Percentiles rank a stretch among this genome's conserved stretches.
phyloP scores from a whole-genome alignment of 1,140 invertebrate genomes.

The Cherax destructor region DNA sequence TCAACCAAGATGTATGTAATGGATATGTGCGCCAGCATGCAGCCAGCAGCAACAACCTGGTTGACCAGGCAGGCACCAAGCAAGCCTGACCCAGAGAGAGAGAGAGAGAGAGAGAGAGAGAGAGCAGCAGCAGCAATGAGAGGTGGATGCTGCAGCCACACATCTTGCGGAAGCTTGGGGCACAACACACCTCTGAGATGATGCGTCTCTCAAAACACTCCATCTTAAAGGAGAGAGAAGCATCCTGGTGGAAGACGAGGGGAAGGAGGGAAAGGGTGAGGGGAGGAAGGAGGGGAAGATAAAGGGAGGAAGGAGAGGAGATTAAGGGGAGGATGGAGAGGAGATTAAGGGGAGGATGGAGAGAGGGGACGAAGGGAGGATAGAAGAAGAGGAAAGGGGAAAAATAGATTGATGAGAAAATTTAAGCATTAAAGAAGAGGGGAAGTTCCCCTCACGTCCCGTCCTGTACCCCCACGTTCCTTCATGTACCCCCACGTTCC shows the following conservation, averaged over 20 bases:
- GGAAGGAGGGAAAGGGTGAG: not conserved
- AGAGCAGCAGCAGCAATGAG: no score
- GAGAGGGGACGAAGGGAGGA: not conserved
- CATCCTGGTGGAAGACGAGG: no score
- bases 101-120: no score
- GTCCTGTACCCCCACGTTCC: not conserved
- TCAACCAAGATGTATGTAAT: not conserved
- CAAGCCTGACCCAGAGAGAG: no score
- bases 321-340: not conserved
- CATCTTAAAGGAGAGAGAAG: no score
- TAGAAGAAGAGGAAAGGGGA: not conserved
- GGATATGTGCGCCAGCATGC: not conserved
- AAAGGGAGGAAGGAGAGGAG: not conserved
- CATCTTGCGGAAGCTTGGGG: no score
- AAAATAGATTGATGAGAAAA: not conserved
- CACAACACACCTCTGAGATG: no score
- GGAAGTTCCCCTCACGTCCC: not conserved
- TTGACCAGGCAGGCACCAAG: no score
- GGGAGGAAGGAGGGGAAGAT: not conserved
- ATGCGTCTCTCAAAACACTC: no score
- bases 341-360: not conserved
- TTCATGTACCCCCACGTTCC: not conserved
- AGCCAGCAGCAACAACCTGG: not conserved
- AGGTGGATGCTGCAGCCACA: no score
- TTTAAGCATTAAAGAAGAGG: not conserved